Evolutionary conservation across 2,113 vertebrate species (phyloP), one percentile per base, ranked within the genome.

Genomic region (Pseudopipra pipra): DNA sequence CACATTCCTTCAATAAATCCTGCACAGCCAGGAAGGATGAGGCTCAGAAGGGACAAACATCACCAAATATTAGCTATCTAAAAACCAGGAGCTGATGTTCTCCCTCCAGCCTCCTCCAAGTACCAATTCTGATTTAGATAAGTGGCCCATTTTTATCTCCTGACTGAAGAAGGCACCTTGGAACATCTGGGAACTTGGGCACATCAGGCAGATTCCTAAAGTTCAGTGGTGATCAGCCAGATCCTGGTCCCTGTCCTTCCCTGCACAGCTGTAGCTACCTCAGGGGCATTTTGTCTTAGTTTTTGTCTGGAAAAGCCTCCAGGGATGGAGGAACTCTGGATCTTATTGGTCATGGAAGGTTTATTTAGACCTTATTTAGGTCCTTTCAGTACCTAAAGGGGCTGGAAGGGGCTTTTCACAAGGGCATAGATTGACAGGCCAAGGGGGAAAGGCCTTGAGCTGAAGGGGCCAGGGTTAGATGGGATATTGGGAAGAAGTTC

Each of bases 391-490:
- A 21, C 12, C 19, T 24, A 30, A 33, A 51, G 15, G 44, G 5
- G 27, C 19, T 4, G 1, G 12, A 54, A 18, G 28, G 19, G 27
- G 20, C 5, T 59, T 44, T 37, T 44, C 5, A 23, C 51, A 51
- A 23, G 18, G 44, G 31, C 2, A 18, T 51, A 37, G 22, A 81
- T 61, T 6, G 18, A 24, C 37, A 52, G 33, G 23, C 33, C 6
- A 58, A 51, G 12, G 15, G 18, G 19, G 27, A 37, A 30, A 37
- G 63, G 15, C 25, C 15, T 66, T 11, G 18, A 13, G 8, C 22
- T 44, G 37, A 12, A 28, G 8, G 43, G 27, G 18, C 2, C 37
- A 39, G 68, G 25, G 6, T 0, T 58, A 2, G 51, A 3, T 65
- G 25, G 21, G 43, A 66, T 8, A 1, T 11, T 14, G 51, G 67